Percentiles rank a stretch among this genome's conserved stretches.
Evolutionary conservation across 2,113 vertebrate species (phyloP).

Genomic region (Pelvicachromis taeniatus): DNA sequence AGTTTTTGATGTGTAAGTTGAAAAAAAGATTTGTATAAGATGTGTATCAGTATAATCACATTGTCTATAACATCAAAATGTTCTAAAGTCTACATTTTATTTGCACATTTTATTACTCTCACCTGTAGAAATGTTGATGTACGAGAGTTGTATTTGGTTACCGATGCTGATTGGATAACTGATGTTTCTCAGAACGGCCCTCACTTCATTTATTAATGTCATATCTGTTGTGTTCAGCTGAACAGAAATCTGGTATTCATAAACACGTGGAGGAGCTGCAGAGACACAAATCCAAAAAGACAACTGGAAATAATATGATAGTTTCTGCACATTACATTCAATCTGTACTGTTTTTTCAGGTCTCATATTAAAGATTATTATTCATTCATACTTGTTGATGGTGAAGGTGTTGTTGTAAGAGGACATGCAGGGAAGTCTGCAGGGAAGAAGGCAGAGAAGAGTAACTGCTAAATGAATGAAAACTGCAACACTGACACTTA

Average conservation of each 20-base stretch:
- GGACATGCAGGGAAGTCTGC: slow-evolving; percentile 6
- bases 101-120: no score
- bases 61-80: no score
- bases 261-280: neutral
- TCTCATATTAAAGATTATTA: neutral
- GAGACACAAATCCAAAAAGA: neutral
- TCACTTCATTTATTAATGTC: neutral
- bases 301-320: no score
- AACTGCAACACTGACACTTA: no score
- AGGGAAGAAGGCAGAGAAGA: neutral
- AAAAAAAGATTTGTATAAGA: no score
- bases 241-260: slow-evolving; percentile 1
- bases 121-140: neutral
- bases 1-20: no score
- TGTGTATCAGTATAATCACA: no score
- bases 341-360: neutral
- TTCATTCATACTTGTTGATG: neutral
- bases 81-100: no score
- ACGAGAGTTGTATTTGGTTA: neutral
- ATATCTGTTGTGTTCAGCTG: slow-evolving; percentile 7
- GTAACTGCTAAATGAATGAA: no score
- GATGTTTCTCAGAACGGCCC: neutral
- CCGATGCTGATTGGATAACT: neutral
- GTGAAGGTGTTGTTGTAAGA: neutral
- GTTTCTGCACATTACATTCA: no score